phyloP scores from a whole-genome alignment of 1,140 invertebrate genomes.

The Diachasmimorpha longicaudata region DNA sequence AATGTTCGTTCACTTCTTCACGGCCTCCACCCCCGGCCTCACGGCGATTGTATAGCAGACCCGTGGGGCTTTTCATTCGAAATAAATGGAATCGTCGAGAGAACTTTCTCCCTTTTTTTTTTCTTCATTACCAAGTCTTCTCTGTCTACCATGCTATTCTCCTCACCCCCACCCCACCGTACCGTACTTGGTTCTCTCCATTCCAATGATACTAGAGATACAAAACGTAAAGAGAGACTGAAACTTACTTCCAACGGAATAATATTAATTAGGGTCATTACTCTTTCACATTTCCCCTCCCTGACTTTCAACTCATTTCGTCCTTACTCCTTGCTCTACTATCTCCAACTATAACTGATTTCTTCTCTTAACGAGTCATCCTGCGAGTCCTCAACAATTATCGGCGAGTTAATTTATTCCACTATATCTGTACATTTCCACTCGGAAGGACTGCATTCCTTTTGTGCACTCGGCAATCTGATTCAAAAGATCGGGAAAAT shows the following conservation, averaged over 20 bases:
- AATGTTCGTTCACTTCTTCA: neutral
- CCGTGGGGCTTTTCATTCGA: neutral
- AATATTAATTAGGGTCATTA: slow-evolving; percentile 2
- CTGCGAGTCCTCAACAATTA: neutral
- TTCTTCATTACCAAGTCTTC: slow-evolving; percentile 14
- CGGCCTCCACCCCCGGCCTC: neutral
- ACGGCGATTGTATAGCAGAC: neutral
- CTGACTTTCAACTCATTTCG: neutral
- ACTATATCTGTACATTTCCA: neutral
- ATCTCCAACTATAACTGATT: neutral
- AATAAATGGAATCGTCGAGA: slow-evolving; percentile 22
- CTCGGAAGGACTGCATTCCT: neutral
- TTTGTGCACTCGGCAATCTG: neutral
- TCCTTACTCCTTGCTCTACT: neutral
- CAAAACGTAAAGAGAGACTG: neutral
- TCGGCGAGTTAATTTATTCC: neutral
- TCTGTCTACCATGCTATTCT: neutral
- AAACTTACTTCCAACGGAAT: neutral
- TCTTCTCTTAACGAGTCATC: neutral
- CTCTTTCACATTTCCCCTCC: neutral
- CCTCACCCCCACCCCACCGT: neutral
- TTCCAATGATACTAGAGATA: neutral
- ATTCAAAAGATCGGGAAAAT: neutral
- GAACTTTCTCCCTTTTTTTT: slow-evolving; percentile 7
- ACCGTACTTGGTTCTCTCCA: neutral